These are phyloP conservation scores for Heterocephalus glaber DNA, from an alignment of 2,113 vertebrate species.

Conservation along the genomic window DNA sequence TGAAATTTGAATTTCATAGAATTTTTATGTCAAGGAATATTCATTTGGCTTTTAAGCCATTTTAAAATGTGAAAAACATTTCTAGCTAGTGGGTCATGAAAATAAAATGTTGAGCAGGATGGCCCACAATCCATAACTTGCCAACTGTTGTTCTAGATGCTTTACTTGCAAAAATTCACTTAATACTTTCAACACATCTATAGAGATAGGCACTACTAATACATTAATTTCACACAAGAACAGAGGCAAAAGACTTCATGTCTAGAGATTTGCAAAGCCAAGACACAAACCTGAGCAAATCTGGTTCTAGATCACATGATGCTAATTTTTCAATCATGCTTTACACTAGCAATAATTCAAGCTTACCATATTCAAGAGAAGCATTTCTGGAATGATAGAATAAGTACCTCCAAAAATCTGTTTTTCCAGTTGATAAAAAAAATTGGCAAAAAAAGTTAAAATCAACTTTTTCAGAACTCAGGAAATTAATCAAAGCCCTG, in stretches of 20 bases:
- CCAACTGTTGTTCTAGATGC: neutral
- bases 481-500: constrained; percentile 23
- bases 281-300: constrained; percentile 1
- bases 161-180: neutral
- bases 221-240: neutral
- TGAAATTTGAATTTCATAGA: constrained; percentile 48
- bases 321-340: constrained; percentile 41
- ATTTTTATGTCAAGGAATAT: constrained; percentile 32
- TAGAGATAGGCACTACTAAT: neutral
- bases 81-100: neutral
- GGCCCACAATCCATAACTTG: neutral
- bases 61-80: constrained; percentile 5
- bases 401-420: neutral
- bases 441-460: neutral
- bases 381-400: neutral
- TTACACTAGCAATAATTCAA: constrained; percentile 40
- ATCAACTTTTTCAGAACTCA: constrained; percentile 10
- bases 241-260: neutral
- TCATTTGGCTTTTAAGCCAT: constrained; percentile 40
- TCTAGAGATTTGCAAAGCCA: constrained; percentile 6
- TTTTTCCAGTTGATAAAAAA: neutral
- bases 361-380: constrained; percentile 43
- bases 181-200: constrained; percentile 38
- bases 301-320: neutral
- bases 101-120: neutral